Evolutionary conservation across 2,888 invertebrate genomes (phyloP).

Genomic region (Dynastes maya): DNA sequence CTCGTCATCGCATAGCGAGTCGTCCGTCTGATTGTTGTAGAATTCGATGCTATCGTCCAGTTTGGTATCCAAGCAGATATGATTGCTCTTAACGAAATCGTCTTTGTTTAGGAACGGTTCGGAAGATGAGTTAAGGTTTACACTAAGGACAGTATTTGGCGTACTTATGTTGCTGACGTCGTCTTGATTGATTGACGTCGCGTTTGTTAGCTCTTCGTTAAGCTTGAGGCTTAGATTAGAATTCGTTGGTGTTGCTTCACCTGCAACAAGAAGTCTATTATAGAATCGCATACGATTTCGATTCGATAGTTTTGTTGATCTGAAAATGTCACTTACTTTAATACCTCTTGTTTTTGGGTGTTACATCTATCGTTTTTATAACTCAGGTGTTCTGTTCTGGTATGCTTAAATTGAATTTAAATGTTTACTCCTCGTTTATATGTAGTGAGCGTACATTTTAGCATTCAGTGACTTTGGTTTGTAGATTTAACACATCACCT

Average conservation of each 20-base stretch:
- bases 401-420: too few species aligned
- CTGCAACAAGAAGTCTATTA: not conserved
- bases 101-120: slow-evolving; percentile 60
- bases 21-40: slow-evolving; percentile 61
- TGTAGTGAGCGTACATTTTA: too few species aligned
- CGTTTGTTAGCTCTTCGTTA: not conserved
- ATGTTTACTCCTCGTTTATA: too few species aligned
- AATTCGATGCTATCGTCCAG: slow-evolving; percentile 57
- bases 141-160: slow-evolving; percentile 21
- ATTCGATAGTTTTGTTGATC: too few species aligned
- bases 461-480: too few species aligned
- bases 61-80: slow-evolving; percentile 64
- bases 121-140: slow-evolving; percentile 51
- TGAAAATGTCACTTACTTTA: too few species aligned
- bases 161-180: slow-evolving; percentile 16
- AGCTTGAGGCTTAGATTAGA: slow-evolving; percentile 53
- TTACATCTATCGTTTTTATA: too few species aligned
- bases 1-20: slow-evolving; percentile 64
- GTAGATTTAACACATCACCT: too few species aligned
- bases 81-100: slow-evolving; percentile 56
- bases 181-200: not conserved
- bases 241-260: slow-evolving; percentile 63
- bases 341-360: too few species aligned
- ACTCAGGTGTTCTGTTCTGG: too few species aligned
- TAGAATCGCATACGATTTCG: too few species aligned